Base-by-base conservation (phyloP, 2,113 vertebrate species). In the Aramus guarauna region DNA sequence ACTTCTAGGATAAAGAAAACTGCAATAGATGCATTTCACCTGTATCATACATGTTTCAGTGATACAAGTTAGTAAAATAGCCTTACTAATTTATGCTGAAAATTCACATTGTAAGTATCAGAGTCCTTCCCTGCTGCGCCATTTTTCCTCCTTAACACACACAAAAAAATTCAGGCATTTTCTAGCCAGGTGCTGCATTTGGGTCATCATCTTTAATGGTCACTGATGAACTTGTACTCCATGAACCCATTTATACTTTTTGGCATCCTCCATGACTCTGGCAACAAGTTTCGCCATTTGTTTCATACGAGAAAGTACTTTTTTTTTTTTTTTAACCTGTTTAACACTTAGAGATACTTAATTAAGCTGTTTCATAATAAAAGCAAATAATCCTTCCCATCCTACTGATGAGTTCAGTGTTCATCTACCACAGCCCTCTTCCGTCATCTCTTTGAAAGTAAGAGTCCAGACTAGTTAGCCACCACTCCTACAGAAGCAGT, bases 141-240 rank as follows among this genome's bases (percentile, higher is more conserved):
- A 26, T 34, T 66, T 11, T 50, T 81, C 47, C 21, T 74, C 55
- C 59, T 66, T 48, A 84, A 73, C 14, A 39, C 8, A 10, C 32
- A 60, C 12, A 50, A 75, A 64, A 75, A 68, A 64, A 74, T 4
- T 8, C 19, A n/a, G 11, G 58, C 58, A 73, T 52, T 91, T 82
- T 67, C 71, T 67, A 96, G 45, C 10, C 60, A 85, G 27, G 64
- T 88, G 34, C 34, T 84, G 55, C 50, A 88, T 81, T 78, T 81
- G 17, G 20, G 17, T 80, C n/a, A 67, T 39, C 56, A 72, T 7
- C 55, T n/a, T 62, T 71, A 55, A 55, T 63, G 19, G 21, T 26
- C 1, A 0, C 21, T 0, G 1, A 50, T 63, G 37, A 83, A 72
- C 4, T 9, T 24, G 4, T 64, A 64, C 11, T 79, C 16, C 19